Evolutionary conservation across 2,888 invertebrate species (phyloP).

Genomic region (Falcaria lacertinaria): DNA sequence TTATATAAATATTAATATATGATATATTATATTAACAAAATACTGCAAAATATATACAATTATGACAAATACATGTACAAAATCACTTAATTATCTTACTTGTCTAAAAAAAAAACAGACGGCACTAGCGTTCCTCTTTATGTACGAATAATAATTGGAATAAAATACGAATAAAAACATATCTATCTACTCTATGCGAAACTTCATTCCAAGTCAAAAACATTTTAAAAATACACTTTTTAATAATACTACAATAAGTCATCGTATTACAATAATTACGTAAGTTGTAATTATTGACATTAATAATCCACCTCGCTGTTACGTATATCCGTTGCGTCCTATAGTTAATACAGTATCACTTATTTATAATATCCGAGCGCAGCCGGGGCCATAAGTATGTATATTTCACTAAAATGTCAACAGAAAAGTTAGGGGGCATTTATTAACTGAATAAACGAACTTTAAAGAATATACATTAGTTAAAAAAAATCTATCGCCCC

Average conservation of each 20-base stretch:
- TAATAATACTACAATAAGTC: slow-evolving; percentile 18
- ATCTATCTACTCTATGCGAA: slow-evolving; percentile 3
- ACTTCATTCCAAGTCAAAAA: slow-evolving; percentile 9
- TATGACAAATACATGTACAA: too few species aligned
- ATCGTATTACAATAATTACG: slow-evolving; percentile 31
- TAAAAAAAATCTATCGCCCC: too few species aligned
- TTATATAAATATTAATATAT: too few species aligned
- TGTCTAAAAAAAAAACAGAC: background rate
- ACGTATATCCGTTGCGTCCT: slow-evolving; percentile 74
- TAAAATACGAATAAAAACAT: slow-evolving; percentile 3
- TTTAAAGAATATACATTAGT: too few species aligned
- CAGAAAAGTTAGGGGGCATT: too few species aligned
- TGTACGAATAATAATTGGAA: background rate
- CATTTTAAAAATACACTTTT: slow-evolving; percentile 46
- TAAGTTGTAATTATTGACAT: too few species aligned
- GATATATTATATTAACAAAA: too few species aligned
- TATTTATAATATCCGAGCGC: slow-evolving; percentile 8
- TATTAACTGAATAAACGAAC: too few species aligned
- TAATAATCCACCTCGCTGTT: slow-evolving; percentile 37
- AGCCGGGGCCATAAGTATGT: background rate
- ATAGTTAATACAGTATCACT: slow-evolving; percentile 48
- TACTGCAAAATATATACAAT: too few species aligned
- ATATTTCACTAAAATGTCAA: too few species aligned
- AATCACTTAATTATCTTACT: too few species aligned
- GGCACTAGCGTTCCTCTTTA: background rate